phyloP scores from a whole-genome alignment of 1,140 invertebrate genomes.

The Geopemphigus sp. region DNA sequence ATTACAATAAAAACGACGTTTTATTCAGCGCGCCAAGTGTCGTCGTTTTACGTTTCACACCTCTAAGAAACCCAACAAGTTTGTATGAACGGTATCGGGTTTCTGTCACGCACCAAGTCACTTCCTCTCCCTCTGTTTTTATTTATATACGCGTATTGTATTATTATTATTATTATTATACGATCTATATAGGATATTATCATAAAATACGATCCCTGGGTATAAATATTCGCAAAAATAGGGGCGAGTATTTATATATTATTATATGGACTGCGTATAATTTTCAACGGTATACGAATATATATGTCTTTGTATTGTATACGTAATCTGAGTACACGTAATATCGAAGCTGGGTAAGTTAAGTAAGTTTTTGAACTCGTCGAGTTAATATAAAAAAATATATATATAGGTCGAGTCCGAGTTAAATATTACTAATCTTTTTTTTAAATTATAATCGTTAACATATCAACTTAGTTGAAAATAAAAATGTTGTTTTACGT shows the following conservation, averaged over 20 bases:
- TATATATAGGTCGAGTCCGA: too few relatives aligned
- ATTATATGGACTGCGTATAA: background rate
- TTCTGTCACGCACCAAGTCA: background rate
- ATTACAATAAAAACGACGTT: background rate
- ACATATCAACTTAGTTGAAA: too few relatives aligned
- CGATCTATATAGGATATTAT: background rate
- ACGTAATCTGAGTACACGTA: too few relatives aligned
- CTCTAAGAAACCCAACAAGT: constrained; percentile 34
- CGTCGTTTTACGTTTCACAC: constrained; percentile 40
- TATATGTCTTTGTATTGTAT: too few relatives aligned
- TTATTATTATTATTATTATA: background rate
- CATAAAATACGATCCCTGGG: constrained; percentile 7
- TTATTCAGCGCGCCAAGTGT: constrained; percentile 4
- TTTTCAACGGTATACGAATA: background rate
- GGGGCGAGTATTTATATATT: background rate
- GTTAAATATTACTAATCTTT: too few relatives aligned
- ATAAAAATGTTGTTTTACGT: too few relatives aligned
- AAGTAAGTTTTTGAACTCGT: too few relatives aligned
- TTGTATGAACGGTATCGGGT: background rate
- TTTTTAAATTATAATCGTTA: too few relatives aligned
- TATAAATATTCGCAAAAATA: background rate
- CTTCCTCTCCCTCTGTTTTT: background rate
- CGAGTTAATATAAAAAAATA: too few relatives aligned
- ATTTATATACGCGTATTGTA: too few relatives aligned
- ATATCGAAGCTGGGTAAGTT: too few relatives aligned